These are phyloP conservation scores for Trichechus manatus DNA, from an alignment of 2,113 vertebrate species.

Conservation along the genomic window DNA sequence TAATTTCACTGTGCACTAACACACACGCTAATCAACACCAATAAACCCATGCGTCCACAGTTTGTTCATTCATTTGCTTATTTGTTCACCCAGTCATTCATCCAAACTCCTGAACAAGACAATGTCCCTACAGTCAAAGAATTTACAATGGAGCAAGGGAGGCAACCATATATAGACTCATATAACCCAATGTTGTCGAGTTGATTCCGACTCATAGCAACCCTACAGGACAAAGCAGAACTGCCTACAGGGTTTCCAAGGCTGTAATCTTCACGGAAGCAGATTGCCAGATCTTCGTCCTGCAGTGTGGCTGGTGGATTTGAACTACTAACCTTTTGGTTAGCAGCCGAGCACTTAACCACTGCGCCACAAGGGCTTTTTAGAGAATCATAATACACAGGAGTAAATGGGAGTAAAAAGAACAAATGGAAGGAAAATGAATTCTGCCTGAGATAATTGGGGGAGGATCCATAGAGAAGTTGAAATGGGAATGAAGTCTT, in stretches of 20 bases:
- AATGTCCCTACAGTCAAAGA: not conserved
- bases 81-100: not conserved
- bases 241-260: not conserved
- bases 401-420: not conserved
- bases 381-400: not conserved
- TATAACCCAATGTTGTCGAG: not conserved
- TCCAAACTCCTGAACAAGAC: not conserved
- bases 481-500: not conserved
- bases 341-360: not conserved
- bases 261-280: not conserved
- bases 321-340: not conserved
- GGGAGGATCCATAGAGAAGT: not conserved
- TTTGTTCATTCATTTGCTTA: not conserved
- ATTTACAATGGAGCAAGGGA: not conserved
- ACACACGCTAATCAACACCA: not conserved
- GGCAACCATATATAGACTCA: not conserved
- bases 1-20: not conserved
- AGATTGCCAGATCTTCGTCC: not conserved
- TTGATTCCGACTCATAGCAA: not conserved
- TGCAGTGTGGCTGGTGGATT: not conserved
- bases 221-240: not conserved
- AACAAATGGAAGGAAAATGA: not conserved
- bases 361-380: not conserved
- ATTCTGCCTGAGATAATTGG: not conserved
- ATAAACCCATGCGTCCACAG: fast-evolving